Conservation (phyloP, 1,140 invertebrate species). For the Thereuonema tuberculata region DNA sequence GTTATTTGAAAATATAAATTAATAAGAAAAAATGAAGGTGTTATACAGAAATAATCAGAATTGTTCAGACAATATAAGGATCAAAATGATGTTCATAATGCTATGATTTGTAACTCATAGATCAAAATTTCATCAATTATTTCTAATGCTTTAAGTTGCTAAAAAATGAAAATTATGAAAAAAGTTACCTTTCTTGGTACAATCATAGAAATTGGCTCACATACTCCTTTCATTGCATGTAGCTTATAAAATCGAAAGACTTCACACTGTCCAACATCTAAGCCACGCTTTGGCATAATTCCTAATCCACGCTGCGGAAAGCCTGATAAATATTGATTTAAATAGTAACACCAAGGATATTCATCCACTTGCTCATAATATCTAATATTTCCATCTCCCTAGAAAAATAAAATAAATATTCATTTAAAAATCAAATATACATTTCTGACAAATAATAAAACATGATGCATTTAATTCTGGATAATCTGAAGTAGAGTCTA, state of each 20-base stretch:
- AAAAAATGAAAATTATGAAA: too few species aligned
- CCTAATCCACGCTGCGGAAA: slow-evolving; percentile 77
- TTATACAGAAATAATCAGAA: background rate
- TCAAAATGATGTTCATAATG: too few species aligned
- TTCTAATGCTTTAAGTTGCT: too few species aligned
- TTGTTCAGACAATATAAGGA: too few species aligned
- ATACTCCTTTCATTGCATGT: slow-evolving; percentile 67
- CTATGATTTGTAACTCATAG: too few species aligned
- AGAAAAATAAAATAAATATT: slow-evolving; percentile 18
- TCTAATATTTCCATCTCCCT: slow-evolving; percentile 86
- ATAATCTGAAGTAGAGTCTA: too few species aligned
- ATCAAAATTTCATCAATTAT: too few species aligned
- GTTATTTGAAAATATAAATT: too few species aligned
- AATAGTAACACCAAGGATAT: slow-evolving; percentile 68
- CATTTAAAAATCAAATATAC: background rate
- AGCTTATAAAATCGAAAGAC: slow-evolving; percentile 85
- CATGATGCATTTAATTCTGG: background rate
- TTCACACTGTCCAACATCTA: slow-evolving; percentile 64
- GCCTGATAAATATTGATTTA: slow-evolving; percentile 83
- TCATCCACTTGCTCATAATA: slow-evolving; percentile 86
- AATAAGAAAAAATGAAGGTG: too few species aligned
- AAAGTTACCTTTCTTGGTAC: slow-evolving; percentile 67
- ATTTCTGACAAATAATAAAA: background rate
- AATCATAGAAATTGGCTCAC: slow-evolving; percentile 88
- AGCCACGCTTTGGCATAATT: slow-evolving; percentile 85